Percentiles rank a stretch among this genome's conserved stretches.
Conservation (phyloP, 2,888 invertebrate genomes). For the Tenthredo notha region DNA sequence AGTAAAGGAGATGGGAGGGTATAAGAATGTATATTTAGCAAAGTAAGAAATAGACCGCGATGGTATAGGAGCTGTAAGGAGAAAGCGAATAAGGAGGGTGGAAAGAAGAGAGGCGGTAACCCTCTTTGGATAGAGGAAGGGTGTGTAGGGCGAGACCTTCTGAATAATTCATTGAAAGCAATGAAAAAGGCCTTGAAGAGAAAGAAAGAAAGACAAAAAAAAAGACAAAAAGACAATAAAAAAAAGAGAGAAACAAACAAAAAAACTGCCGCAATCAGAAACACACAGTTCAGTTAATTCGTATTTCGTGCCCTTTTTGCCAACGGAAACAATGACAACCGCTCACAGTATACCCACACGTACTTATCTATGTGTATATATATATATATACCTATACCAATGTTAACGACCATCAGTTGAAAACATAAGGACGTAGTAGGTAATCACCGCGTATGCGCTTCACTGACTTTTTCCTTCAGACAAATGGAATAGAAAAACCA, state of each 20-base stretch:
- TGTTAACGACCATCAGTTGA: constrained; percentile 30
- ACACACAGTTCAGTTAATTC: constrained; percentile 64
- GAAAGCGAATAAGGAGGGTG: not conserved
- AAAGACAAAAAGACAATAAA: constrained; percentile 35
- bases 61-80: not conserved
- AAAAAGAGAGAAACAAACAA: constrained; percentile 58
- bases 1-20: not conserved
- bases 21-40: constrained; percentile 59
- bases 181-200: constrained; percentile 55
- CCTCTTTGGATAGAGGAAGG: constrained; percentile 38
- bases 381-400: too few relatives aligned
- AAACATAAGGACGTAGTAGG: constrained; percentile 59
- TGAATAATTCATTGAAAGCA: constrained; percentile 58
- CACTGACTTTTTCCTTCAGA: constrained; percentile 41
- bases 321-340: constrained; percentile 19
- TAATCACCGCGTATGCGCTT: constrained; percentile 62
- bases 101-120: not conserved
- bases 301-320: constrained; percentile 62
- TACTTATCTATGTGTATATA: not conserved
- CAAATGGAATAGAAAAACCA: constrained; percentile 50
- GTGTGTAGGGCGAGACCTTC: constrained; percentile 52
- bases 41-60: constrained; percentile 57
- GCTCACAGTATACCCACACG: not conserved
- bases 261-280: constrained; percentile 64
- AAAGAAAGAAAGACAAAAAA: constrained; percentile 57